A percentile compares a stretch with the other conserved stretches of the same genome.
Evolutionary conservation across 1,140 invertebrate genomes (phyloP).

Genomic region (Drosophila virilis): DNA sequence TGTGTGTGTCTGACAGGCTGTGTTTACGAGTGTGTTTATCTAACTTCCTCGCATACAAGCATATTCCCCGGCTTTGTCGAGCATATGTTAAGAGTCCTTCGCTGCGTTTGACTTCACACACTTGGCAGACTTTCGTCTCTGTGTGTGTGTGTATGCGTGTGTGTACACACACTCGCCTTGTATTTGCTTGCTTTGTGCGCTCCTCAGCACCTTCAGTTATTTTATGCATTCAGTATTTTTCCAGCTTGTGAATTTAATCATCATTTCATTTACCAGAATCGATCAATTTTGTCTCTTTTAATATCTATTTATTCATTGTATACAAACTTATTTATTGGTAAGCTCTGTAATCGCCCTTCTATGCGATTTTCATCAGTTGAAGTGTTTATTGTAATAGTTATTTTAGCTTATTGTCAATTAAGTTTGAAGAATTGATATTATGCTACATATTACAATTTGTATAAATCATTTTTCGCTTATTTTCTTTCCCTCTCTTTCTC

Average conservation of each 20-base stretch:
- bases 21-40: constrained; percentile 35
- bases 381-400: no score
- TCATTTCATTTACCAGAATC: neutral
- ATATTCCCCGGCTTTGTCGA: constrained; percentile 12
- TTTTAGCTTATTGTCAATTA: no score
- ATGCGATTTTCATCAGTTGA: constrained; percentile 1
- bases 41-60: constrained; percentile 21
- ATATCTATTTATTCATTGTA: neutral
- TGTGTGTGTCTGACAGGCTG: constrained; percentile 14
- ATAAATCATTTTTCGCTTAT: no score
- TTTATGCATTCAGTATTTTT: neutral
- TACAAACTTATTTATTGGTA: no score
- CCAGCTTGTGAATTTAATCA: neutral
- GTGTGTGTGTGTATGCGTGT: constrained; percentile 1
- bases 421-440: no score
- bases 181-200: constrained; percentile 16
- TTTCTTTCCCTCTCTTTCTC: no score
- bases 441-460: no score
- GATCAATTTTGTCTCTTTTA: neutral
- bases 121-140: constrained; percentile 3
- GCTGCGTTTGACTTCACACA: constrained; percentile 36
- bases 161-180: neutral
- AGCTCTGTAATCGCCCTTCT: neutral
- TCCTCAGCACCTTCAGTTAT: neutral
- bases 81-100: constrained; percentile 56